A percentile compares a stretch with the other conserved stretches of the same genome.
These are phyloP conservation scores for Eclectus roratus DNA, from an alignment of 2,113 vertebrate genomes.

Conservation along the genomic window DNA sequence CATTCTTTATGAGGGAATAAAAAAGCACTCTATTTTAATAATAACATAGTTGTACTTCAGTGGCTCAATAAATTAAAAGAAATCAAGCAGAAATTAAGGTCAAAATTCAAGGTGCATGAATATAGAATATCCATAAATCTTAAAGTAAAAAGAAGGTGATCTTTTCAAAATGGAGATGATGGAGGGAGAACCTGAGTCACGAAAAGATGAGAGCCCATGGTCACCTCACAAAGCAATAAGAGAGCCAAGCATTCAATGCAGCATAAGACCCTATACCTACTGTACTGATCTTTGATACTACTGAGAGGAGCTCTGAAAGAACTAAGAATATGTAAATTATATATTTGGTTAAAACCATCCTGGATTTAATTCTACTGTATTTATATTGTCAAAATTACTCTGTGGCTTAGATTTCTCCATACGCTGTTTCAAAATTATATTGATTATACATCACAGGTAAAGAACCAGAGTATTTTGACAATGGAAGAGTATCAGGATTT, in stretches of 20 bases:
- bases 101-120: neutral
- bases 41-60: neutral
- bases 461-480: neutral
- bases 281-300: neutral
- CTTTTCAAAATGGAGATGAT: neutral
- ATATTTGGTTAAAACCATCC: neutral
- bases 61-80: neutral
- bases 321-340: neutral
- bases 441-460: neutral
- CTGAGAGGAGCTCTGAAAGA: neutral
- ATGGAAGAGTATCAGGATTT: neutral
- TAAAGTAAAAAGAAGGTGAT: neutral
- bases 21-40: neutral
- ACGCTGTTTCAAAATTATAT: neutral
- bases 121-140: neutral
- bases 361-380: neutral
- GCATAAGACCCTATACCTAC: neutral
- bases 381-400: neutral
- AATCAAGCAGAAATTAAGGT: neutral
- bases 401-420: neutral
- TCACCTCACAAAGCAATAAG: neutral
- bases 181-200: neutral
- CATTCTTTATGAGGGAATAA: neutral
- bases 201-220: neutral
- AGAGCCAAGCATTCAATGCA: neutral